phyloP scores from a whole-genome alignment of 2,797 vertebrate genomes.

The Lacerta agilis region DNA sequence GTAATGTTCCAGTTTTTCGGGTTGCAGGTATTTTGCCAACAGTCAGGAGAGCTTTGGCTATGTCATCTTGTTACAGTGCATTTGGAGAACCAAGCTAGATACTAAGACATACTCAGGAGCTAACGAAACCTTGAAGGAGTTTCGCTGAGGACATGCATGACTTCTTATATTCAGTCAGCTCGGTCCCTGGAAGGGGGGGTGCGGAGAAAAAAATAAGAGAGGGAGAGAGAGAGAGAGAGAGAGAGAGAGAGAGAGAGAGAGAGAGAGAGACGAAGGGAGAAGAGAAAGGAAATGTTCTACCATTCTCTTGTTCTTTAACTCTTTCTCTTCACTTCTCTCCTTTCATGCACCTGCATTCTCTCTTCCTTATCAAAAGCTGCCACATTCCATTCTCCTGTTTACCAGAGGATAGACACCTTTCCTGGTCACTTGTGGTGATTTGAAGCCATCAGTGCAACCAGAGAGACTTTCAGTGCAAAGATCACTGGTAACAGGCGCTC shows the following conservation, averaged over 20 bases:
- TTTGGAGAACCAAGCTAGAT: background rate
- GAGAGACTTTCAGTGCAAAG: background rate
- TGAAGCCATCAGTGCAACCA: background rate
- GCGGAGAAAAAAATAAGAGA: background rate
- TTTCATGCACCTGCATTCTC: background rate
- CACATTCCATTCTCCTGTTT: background rate
- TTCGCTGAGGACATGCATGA: background rate
- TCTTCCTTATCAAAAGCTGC: background rate
- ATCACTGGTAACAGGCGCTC: background rate
- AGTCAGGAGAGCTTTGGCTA: background rate
- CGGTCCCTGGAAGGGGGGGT: background rate
- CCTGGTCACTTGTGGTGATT: background rate
- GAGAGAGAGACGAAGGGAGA: background rate
- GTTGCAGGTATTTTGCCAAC: background rate
- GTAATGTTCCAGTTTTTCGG: slow-evolving; percentile 40
- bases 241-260: too few species aligned
- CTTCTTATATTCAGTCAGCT: background rate
- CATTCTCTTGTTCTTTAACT: background rate
- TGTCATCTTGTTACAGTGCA: background rate
- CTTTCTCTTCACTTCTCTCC: background rate
- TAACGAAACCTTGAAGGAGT: background rate
- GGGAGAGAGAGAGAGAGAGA: rapidly evolving
- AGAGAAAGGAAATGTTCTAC: background rate
- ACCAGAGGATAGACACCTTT: background rate
- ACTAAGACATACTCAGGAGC: background rate